Evolutionary conservation across 2,113 vertebrate species (phyloP).

Genomic region (Ploceus nigricollis): DNA sequence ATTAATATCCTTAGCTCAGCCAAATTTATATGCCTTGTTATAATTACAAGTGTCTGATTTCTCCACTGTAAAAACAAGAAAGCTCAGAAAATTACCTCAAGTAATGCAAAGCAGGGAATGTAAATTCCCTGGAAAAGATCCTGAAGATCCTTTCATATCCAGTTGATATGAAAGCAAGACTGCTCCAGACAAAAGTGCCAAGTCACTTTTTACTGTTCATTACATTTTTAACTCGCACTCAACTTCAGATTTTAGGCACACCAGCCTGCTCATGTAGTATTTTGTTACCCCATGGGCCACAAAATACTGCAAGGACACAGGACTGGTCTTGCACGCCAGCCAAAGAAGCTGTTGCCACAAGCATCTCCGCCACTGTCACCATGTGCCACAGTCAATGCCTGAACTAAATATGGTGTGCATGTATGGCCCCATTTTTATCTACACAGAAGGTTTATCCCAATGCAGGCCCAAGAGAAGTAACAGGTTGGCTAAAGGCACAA

Average conservation of each 20-base stretch:
- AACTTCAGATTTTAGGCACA: background rate
- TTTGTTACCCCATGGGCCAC: background rate
- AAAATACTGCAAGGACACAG: background rate
- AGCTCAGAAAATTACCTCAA: background rate
- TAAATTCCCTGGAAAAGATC: background rate
- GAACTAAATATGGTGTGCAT: background rate
- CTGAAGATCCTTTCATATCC: background rate
- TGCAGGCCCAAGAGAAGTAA: background rate
- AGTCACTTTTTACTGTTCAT: background rate
- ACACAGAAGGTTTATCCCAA: background rate
- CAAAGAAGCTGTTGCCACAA: accelerated
- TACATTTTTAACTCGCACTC: background rate
- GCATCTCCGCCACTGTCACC: accelerated
- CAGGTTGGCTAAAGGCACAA: background rate
- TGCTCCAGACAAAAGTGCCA: background rate
- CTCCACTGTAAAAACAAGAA: background rate
- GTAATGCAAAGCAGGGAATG: background rate
- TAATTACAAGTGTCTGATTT: background rate
- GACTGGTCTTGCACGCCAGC: background rate
- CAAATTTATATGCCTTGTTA: background rate
- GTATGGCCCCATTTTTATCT: accelerated
- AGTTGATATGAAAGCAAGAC: background rate
- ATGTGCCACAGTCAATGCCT: background rate
- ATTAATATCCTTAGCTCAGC: accelerated
- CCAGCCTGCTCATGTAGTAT: accelerated